Base-by-base conservation (phyloP, 2,797 vertebrate species). In the Mareca penelope region DNA sequence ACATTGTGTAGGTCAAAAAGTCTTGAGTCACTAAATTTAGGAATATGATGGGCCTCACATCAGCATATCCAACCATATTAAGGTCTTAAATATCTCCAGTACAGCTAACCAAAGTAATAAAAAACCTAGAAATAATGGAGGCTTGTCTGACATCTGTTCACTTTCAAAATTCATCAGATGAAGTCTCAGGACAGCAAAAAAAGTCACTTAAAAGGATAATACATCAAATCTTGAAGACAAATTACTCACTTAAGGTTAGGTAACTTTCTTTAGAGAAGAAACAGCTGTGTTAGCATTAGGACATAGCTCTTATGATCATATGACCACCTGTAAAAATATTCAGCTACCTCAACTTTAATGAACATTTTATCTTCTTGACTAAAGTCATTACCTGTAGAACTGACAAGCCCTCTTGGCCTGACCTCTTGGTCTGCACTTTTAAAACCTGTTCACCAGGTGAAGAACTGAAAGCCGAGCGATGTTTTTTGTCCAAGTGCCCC, bases 261-360 rank as follows among this genome's bases (percentile, higher is more conserved):
- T 56, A 94, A 91, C 55, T 93, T 72, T 23, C 85, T 95, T 93
- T 82, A 69, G 68, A 94, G 92, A 94, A 96, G 85, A 68, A 96
- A 89, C n/a, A 97, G 37, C 80, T 94, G 57, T 88, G 55, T 81
- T 95, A 72, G 73, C 72, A 83, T 80, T 67, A 91, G 90, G 85
- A 71, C 60, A 89, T 91, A 95, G 60, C 68, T 88, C 37, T 91
- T 70, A 5, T 33, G 70, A 88, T 87, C 39, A 21, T 59, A 79
- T 2, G 42, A 75, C 14, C 64, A 84, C 22, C 87, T 89, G 37
- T 63, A 90, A 64, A 61, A 94, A 93, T 60, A 93, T 85, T 94
- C 87, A 84, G 69, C 70, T 76, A 46, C 40, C 77, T 96, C 94
- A 63, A 7, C 37, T 60, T 61, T 23, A 86, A 26, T 39, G 72